Evolutionary conservation across 37 sponge, comb jelly and placozoan species (phyloP).

Genomic region (Bolinopsis microptera): DNA sequence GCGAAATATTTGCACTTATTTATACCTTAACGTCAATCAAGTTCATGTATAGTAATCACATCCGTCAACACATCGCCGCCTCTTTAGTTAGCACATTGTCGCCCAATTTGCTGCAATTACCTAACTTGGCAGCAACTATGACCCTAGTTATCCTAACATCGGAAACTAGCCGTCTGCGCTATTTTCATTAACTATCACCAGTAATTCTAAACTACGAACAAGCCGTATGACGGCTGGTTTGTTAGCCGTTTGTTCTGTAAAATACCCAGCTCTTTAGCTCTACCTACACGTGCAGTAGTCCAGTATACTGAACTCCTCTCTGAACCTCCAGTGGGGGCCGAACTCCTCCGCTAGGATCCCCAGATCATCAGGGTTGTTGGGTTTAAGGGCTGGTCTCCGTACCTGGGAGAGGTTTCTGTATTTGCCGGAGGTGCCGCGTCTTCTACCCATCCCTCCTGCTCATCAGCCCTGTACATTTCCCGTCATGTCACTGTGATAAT

Average conservation of each 20-base stretch:
- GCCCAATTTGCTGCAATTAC: background rate
- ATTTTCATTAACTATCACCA: background rate
- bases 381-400: background rate
- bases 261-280: background rate
- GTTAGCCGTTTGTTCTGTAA: too few relatives aligned
- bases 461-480: too few relatives aligned
- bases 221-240: too few relatives aligned
- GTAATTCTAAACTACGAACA: too few relatives aligned
- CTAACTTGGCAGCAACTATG: background rate
- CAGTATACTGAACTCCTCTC: constrained; percentile 6
- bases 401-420: background rate
- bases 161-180: background rate
- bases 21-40: background rate
- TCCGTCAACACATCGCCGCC: background rate
- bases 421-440: constrained; percentile 4
- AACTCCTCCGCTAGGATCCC: background rate
- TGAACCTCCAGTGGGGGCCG: constrained; percentile 7
- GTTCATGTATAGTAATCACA: background rate
- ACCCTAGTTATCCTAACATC: background rate
- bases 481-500: too few relatives aligned
- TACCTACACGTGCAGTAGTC: constrained; percentile 54
- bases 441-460: background rate
- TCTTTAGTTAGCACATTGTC: background rate
- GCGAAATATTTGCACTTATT: background rate
- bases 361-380: background rate